Conservation (phyloP, 2,797 vertebrate genomes). For the Heliangelus exortis region DNA sequence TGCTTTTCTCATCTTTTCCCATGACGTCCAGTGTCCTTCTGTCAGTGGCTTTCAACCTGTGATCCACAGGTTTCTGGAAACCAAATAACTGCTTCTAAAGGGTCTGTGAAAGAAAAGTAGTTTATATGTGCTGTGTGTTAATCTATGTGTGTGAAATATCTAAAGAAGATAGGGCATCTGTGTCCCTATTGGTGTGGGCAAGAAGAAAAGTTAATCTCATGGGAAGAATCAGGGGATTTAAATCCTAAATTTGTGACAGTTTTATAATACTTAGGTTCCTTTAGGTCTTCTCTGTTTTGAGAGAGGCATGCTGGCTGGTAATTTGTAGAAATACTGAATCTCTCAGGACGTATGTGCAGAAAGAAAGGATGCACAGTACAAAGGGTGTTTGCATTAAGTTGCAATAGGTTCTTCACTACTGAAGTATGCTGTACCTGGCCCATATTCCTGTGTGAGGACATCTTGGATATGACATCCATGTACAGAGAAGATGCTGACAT, state of each 20-base stretch:
- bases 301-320: background rate
- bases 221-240: background rate
- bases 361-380: background rate
- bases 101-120: background rate
- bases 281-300: background rate
- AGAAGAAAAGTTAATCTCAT: background rate
- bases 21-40: background rate
- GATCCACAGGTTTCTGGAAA: background rate
- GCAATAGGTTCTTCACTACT: background rate
- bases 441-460: background rate
- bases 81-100: rapidly evolving
- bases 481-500: background rate
- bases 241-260: background rate
- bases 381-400: background rate
- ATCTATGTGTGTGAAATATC: background rate
- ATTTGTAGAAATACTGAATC: background rate
- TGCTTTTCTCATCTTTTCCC: background rate
- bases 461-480: background rate
- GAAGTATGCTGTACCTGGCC: background rate
- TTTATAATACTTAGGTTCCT: background rate
- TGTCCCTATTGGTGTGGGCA: background rate
- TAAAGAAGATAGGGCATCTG: background rate
- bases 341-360: background rate
- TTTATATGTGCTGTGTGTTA: background rate
- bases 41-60: background rate